Conservation (phyloP, 1,140 invertebrate species). For the Drosophila persimilis region DNA sequence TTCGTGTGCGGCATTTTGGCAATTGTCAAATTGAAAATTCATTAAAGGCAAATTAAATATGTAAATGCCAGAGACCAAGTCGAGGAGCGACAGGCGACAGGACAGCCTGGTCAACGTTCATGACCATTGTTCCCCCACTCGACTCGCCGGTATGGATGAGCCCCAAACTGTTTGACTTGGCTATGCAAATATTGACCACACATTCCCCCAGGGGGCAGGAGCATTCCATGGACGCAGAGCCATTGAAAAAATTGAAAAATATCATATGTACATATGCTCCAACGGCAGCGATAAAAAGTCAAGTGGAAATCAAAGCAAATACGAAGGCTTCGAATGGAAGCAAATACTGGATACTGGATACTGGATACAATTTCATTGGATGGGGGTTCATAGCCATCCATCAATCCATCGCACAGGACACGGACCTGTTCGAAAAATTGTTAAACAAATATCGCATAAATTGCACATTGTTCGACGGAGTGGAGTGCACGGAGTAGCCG, state of each 20-base stretch:
- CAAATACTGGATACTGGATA: slow-evolving; percentile 18
- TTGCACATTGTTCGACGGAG: slow-evolving; percentile 54
- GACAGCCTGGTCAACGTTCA: slow-evolving; percentile 10
- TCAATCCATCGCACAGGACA: not conserved
- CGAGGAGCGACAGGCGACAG: slow-evolving; percentile 31
- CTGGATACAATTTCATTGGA: not conserved
- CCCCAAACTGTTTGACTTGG: slow-evolving; percentile 63
- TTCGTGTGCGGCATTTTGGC: slow-evolving; percentile 73
- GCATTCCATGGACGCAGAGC: no score
- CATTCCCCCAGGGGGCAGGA: slow-evolving; percentile 6
- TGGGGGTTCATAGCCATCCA: no score
- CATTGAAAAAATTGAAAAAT: slow-evolving; percentile 47
- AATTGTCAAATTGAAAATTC: slow-evolving; percentile 82
- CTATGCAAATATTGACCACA: slow-evolving; percentile 66
- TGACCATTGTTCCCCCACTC: slow-evolving; percentile 23
- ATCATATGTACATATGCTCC: slow-evolving; percentile 59
- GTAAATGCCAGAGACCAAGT: slow-evolving; percentile 53
- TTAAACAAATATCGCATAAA: slow-evolving; percentile 68
- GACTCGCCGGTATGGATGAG: slow-evolving; percentile 1
- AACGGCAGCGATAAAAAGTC: slow-evolving; percentile 55
- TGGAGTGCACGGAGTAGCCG: slow-evolving; percentile 5
- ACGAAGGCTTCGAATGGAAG: slow-evolving; percentile 41
- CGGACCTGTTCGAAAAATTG: slow-evolving; percentile 48
- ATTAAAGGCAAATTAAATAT: slow-evolving; percentile 82
- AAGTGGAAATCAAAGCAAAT: slow-evolving; percentile 78